Evolutionary conservation across 2,113 vertebrate species (phyloP).

Genomic region (Motacilla alba): DNA sequence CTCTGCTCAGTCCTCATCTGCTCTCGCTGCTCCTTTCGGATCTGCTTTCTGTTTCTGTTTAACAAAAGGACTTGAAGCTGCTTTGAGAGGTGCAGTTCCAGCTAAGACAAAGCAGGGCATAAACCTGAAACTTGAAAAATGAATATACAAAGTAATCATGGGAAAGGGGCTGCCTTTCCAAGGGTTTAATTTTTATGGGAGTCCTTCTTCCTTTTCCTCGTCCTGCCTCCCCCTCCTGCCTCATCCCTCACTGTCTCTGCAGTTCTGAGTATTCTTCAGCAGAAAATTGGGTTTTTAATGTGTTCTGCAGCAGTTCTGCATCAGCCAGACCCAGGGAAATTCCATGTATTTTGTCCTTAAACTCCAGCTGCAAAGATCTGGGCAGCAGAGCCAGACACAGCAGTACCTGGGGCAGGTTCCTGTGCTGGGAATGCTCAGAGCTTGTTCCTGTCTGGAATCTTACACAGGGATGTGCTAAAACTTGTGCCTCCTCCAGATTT

Average conservation of each 20-base stretch:
- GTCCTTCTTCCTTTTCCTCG: neutral
- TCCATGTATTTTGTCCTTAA: fast-evolving
- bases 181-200: neutral
- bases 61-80: neutral
- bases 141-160: neutral
- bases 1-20: neutral
- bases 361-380: neutral
- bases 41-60: neutral
- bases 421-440: neutral
- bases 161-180: neutral
- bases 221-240: neutral
- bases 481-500: neutral
- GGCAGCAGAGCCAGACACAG: fast-evolving
- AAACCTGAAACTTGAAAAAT: neutral
- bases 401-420: neutral
- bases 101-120: neutral
- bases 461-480: neutral
- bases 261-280: neutral
- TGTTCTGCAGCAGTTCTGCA: neutral
- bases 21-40: neutral
- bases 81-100: neutral
- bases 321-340: neutral
- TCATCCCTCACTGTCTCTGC: neutral
- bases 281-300: neutral
- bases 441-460: neutral